Evolutionary conservation across 2,113 vertebrate species (phyloP).

Genomic region (Philantomba maxwellii): DNA sequence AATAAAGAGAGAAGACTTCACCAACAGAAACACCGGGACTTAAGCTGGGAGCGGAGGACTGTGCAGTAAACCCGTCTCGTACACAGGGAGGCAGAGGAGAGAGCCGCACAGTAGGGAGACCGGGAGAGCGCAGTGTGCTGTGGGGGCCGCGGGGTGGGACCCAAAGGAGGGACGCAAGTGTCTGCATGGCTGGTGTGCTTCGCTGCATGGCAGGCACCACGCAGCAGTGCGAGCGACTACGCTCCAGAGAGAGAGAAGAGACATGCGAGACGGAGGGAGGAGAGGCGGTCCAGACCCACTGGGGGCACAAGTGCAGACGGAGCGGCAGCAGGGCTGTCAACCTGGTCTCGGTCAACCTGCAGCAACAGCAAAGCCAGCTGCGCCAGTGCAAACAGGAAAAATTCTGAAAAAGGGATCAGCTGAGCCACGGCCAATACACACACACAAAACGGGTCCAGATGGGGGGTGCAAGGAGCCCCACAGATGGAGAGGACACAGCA

Average conservation of each 20-base stretch:
- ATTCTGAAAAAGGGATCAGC: background rate
- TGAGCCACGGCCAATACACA: background rate
- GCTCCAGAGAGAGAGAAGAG: background rate
- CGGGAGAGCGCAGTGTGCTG: accelerated
- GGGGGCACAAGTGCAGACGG: background rate
- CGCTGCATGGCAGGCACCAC: background rate
- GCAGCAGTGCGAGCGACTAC: accelerated
- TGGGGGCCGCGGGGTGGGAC: background rate
- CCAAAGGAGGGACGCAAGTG: accelerated
- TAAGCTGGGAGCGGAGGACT: background rate
- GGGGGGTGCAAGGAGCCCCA: background rate
- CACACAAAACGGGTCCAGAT: background rate
- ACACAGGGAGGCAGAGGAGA: background rate
- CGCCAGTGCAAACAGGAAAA: background rate
- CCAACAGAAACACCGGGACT: background rate
- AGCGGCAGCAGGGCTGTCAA: background rate
- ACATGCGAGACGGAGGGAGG: background rate
- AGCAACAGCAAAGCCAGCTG: background rate
- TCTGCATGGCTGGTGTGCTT: background rate
- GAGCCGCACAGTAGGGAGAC: background rate
- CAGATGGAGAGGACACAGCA: background rate
- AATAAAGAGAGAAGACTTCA: background rate
- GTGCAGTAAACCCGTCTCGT: background rate
- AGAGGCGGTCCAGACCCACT: background rate
- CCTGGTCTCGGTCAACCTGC: background rate